Evolutionary conservation across 1,140 invertebrate genomes (phyloP).

Genomic region (Drosophila lowei): DNA sequence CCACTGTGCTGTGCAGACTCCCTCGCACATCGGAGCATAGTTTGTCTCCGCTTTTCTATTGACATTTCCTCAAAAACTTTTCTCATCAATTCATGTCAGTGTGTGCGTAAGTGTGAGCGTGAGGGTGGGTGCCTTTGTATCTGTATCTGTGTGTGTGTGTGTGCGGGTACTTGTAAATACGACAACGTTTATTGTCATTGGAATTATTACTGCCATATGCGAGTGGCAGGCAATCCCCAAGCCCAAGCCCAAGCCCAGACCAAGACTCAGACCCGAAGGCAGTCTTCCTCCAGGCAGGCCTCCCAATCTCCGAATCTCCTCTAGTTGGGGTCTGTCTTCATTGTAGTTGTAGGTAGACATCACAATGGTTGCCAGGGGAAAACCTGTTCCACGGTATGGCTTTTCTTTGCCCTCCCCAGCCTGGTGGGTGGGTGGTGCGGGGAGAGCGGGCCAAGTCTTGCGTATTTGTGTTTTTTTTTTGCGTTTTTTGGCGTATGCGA

Average conservation of each 20-base stretch:
- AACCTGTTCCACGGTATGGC: conserved; percentile 66
- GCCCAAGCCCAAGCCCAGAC: conserved; percentile 5
- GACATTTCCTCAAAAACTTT: conserved; percentile 81
- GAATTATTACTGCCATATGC: conserved; percentile 77
- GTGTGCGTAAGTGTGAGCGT: conserved; percentile 39
- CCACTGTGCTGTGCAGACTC: conserved; percentile 25
- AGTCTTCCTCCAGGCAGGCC: neutral
- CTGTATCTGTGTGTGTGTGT: conserved; percentile 20
- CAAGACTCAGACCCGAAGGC: neutral
- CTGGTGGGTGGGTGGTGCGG: neutral
- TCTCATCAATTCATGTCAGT: conserved; percentile 76
- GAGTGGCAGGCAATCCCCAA: conserved; percentile 43
- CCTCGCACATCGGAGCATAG: conserved; percentile 53
- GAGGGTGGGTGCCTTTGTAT: conserved; percentile 1
- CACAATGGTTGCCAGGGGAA: conserved; percentile 77
- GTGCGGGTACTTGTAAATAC: conserved; percentile 75
- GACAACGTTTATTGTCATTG: conserved; percentile 81
- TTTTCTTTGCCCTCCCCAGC: conserved; percentile 53
- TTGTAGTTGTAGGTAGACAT: conserved; percentile 70
- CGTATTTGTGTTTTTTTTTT: conserved; percentile 52
- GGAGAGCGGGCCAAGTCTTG: conserved; percentile 44
- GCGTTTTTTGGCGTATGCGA: conserved; percentile 74
- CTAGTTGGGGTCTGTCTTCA: conserved; percentile 2
- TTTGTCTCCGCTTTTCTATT: conserved; percentile 77
- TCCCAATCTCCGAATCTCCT: conserved; percentile 38